Base-by-base conservation (phyloP, 1,140 invertebrate genomes). In the Eufriesea mexicana region DNA sequence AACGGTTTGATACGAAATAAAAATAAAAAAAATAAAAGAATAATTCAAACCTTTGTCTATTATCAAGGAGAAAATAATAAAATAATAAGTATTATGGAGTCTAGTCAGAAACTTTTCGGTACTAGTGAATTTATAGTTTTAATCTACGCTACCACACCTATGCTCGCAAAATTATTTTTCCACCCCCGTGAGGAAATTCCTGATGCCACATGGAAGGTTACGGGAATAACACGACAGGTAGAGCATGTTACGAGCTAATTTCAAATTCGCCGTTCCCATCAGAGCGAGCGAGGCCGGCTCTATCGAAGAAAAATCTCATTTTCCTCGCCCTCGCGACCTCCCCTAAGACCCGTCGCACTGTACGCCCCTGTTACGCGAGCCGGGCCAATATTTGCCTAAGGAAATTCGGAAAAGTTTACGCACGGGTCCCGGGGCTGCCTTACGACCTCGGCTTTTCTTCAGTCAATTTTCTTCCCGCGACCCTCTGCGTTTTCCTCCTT, bases 371-470 rank as follows among this genome's bases (percentile, higher is more conserved):
- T 55, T 54, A 85, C 61, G 84, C 88, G 84, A 91, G 85, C 86
- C 86, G 87, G 86, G 90, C 89, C 91, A 93, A 91, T 94, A 94
- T 94, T 94, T 93, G 93, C 92, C 91, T 93, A 93, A 93, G 92
- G 91, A 93, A 94, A 94, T 93, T 93, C 90, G 92, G 90, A 89
- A 91, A 92, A 93, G 93, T 94, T 94, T 93, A 93, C 93, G 92
- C 92, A 94, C 90, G 92, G 91, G 88, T 85, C 90, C 79, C 74
- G 78, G 75, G 87, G 89, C 87, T 91, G 84, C 85, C 91, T 92
- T 90, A 81, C 82, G 83, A 85, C 88, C 89, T 75, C 84, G 86
- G 62, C 82, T 87, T 92, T 93, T 92, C 91, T 90, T 91, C 85
- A 67, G 90, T 90, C 89, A 93, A 93, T 93, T 93, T 93, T 93